phyloP scores from a whole-genome alignment of 2,113 vertebrate species.

The Machaerirhynchus nigripectus region DNA sequence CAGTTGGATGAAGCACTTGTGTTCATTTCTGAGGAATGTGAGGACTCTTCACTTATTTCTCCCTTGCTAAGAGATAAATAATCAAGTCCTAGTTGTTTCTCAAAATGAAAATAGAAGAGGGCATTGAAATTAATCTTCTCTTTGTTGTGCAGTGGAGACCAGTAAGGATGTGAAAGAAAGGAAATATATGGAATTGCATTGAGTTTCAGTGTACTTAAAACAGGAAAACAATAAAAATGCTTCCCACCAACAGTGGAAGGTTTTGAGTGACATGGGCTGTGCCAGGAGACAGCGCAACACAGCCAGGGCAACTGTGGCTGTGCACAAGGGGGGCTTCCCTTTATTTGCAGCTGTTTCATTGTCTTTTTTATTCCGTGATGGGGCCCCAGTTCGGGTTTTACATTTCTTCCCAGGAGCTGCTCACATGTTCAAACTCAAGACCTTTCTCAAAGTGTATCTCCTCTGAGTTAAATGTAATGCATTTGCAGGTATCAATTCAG shows the following conservation, averaged over 20 bases:
- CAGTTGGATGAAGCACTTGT: neutral
- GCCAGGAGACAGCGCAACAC: accelerated
- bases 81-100: neutral
- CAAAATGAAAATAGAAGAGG: neutral
- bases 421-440: neutral
- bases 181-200: neutral
- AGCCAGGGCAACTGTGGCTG: accelerated
- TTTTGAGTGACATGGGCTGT: neutral
- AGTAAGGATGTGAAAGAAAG: neutral
- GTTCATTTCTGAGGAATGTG: neutral
- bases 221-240: neutral
- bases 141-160: neutral
- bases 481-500: neutral
- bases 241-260: neutral
- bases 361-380: neutral
- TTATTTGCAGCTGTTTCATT: neutral
- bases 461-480: neutral
- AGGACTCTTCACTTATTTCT: neutral
- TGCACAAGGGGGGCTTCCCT: neutral
- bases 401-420: neutral
- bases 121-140: neutral
- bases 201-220: neutral
- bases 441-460: neutral
- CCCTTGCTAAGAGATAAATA: neutral
- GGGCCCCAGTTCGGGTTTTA: neutral